Conservation (phyloP, 2,113 vertebrate genomes). For the Stercorarius parasiticus region DNA sequence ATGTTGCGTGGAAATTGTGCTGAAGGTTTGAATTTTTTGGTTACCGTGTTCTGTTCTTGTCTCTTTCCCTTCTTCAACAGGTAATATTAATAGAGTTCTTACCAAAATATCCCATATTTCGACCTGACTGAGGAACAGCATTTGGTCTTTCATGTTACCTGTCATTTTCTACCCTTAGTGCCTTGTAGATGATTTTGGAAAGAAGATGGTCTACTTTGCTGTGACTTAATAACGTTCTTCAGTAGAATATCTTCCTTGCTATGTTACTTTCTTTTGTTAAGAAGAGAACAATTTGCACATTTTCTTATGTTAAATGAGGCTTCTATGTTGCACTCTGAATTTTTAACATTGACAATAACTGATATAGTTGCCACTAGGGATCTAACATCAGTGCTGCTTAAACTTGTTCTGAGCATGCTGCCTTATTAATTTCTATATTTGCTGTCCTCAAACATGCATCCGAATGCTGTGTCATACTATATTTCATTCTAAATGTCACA, state of each 20-base stretch:
- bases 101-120: conserved; percentile 99
- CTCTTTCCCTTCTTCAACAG: conserved; percentile 76
- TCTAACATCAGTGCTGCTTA: conserved; percentile 75
- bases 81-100: conserved; percentile 99
- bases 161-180: conserved; percentile 95
- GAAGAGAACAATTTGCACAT: conserved; percentile 94
- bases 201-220: conserved; percentile 85
- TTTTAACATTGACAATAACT: conserved; percentile 70
- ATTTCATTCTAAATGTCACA: conserved; percentile 65
- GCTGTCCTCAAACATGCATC: conserved; percentile 61
- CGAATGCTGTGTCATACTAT: conserved; percentile 31
- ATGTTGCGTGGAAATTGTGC: neutral
- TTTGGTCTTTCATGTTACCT: conserved; percentile 78
- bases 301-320: conserved; percentile 79
- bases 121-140: conserved; percentile 91
- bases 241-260: conserved; percentile 75
- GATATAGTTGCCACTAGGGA: conserved; percentile 70
- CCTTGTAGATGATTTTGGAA: conserved; percentile 95
- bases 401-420: conserved; percentile 79
- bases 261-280: conserved; percentile 74
- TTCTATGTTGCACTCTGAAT: conserved; percentile 84
- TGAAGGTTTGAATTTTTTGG: conserved; percentile 25
- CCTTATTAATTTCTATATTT: conserved; percentile 76
- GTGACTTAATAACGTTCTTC: conserved; percentile 75
- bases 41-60: conserved; percentile 65